A percentile compares a stretch with the other conserved stretches of the same genome.
Conservation (phyloP, 2,113 vertebrate genomes). For the Saiga tatarica region DNA sequence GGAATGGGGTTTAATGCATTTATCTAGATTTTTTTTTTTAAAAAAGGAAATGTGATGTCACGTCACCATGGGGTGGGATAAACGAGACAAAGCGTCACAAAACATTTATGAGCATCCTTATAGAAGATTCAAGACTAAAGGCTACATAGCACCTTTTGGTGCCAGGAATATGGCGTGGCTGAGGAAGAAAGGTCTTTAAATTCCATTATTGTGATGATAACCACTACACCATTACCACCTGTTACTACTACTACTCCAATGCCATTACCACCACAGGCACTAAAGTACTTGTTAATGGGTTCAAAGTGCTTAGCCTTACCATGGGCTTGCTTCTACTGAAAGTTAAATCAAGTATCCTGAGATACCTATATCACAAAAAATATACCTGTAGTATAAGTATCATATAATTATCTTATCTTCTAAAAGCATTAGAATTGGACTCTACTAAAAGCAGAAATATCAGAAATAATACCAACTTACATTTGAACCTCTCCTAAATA, state of each 20-base stretch:
- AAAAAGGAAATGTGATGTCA: background rate
- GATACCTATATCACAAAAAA: background rate
- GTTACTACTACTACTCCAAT: rapidly evolving
- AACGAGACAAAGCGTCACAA: background rate
- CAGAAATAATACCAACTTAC: background rate
- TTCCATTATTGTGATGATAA: background rate
- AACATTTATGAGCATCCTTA: background rate
- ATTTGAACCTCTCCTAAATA: background rate
- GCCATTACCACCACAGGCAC: background rate
- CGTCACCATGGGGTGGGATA: background rate
- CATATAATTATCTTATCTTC: background rate
- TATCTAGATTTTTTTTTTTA: background rate
- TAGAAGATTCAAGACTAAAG: background rate
- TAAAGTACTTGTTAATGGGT: background rate
- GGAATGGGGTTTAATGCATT: background rate
- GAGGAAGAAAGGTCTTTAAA: background rate
- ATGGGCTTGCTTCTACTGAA: background rate
- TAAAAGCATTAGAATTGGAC: background rate
- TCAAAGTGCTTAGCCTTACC: background rate
- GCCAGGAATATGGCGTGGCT: background rate
- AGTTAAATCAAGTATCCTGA: background rate
- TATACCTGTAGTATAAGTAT: background rate
- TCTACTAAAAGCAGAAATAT: background rate
- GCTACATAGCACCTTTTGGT: background rate
- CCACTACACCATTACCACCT: too few relatives aligned